phyloP scores from a whole-genome alignment of 1,140 invertebrate species.

The Drosophila subpulchrella region DNA sequence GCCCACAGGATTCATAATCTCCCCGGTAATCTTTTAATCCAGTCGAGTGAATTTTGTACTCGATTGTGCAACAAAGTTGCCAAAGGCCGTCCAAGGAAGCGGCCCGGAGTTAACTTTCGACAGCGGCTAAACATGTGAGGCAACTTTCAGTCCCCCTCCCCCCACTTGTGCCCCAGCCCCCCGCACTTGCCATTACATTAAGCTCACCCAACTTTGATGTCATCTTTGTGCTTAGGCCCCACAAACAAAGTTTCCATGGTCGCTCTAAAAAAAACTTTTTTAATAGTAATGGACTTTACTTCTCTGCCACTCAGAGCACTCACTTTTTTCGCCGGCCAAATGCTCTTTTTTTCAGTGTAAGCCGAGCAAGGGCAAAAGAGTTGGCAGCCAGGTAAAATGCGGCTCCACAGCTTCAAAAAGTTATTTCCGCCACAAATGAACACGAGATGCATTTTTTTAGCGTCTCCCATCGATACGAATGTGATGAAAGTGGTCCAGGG shows the following conservation, averaged over 20 bases:
- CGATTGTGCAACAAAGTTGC: conserved; percentile 81
- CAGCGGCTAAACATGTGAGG: conserved; percentile 63
- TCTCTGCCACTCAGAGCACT: conserved; percentile 21
- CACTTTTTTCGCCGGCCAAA: conserved; percentile 19
- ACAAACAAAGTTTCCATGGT: conserved; percentile 61
- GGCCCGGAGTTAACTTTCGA: conserved; percentile 59
- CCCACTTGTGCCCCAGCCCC: background rate
- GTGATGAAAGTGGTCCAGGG: conserved; percentile 9
- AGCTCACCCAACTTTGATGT: conserved; percentile 75
- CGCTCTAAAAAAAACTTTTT: conserved; percentile 74
- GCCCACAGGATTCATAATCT: conserved; percentile 72
- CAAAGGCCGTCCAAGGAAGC: conserved; percentile 45
- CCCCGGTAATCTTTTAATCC: conserved; percentile 82
- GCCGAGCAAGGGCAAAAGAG: conserved; percentile 32
- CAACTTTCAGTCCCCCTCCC: conserved; percentile 25
- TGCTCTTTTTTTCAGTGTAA: conserved; percentile 67
- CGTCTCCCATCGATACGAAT: conserved; percentile 56
- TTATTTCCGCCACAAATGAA: conserved; percentile 80
- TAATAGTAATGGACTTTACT: conserved; percentile 76
- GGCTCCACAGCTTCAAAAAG: conserved; percentile 67
- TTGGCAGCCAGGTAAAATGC: conserved; percentile 64
- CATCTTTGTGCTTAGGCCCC: conserved; percentile 75
- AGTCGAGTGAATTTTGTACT: conserved; percentile 83
- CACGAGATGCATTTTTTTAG: conserved; percentile 40
- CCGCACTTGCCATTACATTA: conserved; percentile 59